Evolutionary conservation across 2,113 vertebrate genomes (phyloP).

Genomic region (Glaucomys volans): DNA sequence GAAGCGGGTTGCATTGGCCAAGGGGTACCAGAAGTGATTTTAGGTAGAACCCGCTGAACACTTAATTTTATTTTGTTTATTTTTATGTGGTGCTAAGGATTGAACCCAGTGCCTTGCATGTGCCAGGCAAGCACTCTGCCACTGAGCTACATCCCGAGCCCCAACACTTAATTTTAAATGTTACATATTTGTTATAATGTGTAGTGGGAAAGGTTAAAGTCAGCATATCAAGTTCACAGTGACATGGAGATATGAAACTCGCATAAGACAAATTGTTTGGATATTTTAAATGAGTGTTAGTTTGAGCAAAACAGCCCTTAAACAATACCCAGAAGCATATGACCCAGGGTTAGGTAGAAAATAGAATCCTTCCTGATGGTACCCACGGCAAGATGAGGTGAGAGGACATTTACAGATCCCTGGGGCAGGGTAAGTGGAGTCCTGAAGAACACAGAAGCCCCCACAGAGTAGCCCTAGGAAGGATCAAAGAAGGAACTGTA

Average conservation of each 20-base stretch:
- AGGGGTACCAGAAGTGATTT: not conserved
- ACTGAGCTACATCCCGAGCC: too few relatives aligned
- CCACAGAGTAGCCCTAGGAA: not conserved
- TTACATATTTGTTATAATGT: not conserved
- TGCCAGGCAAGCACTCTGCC: too few relatives aligned
- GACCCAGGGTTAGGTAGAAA: not conserved
- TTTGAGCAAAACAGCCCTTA: not conserved
- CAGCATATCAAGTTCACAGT: not conserved
- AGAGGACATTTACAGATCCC: not conserved
- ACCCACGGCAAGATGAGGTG: not conserved
- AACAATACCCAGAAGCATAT: not conserved
- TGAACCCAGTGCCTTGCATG: too few relatives aligned
- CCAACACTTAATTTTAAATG: not conserved
- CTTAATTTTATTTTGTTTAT: too few relatives aligned
- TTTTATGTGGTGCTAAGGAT: too few relatives aligned
- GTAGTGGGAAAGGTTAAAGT: not conserved
- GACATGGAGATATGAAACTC: not conserved
- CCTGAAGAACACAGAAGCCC: not conserved
- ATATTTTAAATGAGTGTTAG: not conserved
- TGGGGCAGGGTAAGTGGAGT: too few relatives aligned
- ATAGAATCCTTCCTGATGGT: not conserved
- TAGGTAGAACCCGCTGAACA: not conserved
- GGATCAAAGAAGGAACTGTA: not conserved
- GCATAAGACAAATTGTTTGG: not conserved
- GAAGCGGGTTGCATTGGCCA: not conserved